A percentile compares a stretch with the other conserved stretches of the same genome.
Conservation (phyloP, 2,888 invertebrate species). For the Nomada fucata region DNA sequence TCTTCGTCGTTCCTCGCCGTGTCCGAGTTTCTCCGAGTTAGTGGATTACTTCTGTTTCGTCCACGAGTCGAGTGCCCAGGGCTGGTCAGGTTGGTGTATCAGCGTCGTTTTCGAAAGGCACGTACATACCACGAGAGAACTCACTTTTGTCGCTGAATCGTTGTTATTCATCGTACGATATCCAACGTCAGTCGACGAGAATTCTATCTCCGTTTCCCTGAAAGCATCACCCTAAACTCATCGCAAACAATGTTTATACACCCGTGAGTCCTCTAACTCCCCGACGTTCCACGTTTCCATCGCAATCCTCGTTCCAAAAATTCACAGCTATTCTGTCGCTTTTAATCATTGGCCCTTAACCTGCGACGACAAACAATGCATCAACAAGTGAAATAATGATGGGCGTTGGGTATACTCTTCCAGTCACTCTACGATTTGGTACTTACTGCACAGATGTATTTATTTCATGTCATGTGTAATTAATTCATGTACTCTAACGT, state of each 20-base stretch:
- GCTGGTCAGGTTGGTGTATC: no score
- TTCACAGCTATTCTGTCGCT: slow-evolving; percentile 20
- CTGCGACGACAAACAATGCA: slow-evolving; percentile 1
- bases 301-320: slow-evolving; percentile 11
- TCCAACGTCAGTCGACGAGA: neutral
- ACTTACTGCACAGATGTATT: no score
- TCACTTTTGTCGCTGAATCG: neutral
- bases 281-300: slow-evolving; percentile 1
- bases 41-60: neutral
- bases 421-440: no score
- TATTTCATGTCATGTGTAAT: neutral
- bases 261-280: neutral
- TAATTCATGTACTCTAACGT: neutral
- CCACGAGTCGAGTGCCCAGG: no score
- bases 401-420: no score
- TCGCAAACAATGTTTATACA: neutral
- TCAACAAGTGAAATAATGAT: neutral
- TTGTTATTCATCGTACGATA: slow-evolving; percentile 17
- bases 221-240: neutral
- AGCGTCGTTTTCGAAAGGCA: neutral
- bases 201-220: slow-evolving; percentile 3
- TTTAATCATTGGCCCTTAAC: neutral
- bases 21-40: neutral
- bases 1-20: neutral
- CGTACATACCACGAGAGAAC: neutral